Percentiles rank a stretch among this genome's conserved stretches.
These are phyloP conservation scores for Metaphire vulgaris DNA, from an alignment of 1,140 invertebrate genomes.

Conservation along the genomic window DNA sequence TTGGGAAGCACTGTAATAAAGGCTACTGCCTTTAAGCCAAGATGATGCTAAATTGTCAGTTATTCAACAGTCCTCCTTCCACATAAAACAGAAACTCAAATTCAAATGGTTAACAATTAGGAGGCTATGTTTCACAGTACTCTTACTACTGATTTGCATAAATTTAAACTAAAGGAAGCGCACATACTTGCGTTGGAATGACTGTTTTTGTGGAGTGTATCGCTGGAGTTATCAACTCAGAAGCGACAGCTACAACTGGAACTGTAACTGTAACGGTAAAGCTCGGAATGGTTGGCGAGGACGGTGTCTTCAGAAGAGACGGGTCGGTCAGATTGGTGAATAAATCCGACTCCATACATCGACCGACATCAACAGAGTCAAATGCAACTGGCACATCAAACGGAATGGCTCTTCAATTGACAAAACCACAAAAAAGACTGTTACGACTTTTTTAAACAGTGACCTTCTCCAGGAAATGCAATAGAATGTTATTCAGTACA, in stretches of 20 bases:
- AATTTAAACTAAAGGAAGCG: too few relatives aligned
- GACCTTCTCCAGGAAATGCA: too few relatives aligned
- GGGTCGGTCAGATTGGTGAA: neutral
- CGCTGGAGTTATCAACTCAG: neutral
- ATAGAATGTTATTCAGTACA: too few relatives aligned
- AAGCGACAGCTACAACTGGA: constrained; percentile 1
- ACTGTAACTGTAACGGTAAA: constrained; percentile 18
- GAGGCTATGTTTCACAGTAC: too few relatives aligned
- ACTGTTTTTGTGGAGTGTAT: neutral
- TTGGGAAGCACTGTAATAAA: too few relatives aligned
- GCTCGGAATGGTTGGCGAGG: constrained; percentile 5
- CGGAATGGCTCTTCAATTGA: constrained; percentile 5
- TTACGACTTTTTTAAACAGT: too few relatives aligned
- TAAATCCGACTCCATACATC: neutral
- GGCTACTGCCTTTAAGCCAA: too few relatives aligned
- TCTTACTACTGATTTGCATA: too few relatives aligned
- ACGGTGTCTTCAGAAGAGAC: neutral
- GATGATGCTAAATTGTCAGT: too few relatives aligned
- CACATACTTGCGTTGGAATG: constrained; percentile 5
- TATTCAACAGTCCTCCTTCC: too few relatives aligned
- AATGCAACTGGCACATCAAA: neutral
- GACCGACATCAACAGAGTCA: neutral
- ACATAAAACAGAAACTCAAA: too few relatives aligned
- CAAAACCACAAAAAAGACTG: constrained; percentile 5
- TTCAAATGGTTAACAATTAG: too few relatives aligned